Conservation (phyloP, 2,797 vertebrate species). For the Tokudaia tokunoshimensis region DNA sequence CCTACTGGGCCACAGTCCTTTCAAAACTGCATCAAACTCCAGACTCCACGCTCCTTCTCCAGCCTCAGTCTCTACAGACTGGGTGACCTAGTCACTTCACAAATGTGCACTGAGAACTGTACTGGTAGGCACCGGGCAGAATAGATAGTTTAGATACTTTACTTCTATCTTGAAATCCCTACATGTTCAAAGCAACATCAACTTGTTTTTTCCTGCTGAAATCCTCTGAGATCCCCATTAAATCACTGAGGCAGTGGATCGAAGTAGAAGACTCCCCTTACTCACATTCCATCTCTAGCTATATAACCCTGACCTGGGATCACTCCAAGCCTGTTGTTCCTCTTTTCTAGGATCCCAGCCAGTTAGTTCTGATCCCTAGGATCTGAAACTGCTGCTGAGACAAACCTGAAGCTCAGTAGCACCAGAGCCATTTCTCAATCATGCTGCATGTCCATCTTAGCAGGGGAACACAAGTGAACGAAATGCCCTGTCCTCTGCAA, state of each 20-base stretch:
- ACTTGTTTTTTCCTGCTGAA: neutral
- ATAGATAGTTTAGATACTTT: neutral
- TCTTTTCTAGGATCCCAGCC: neutral
- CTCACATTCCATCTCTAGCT: neutral
- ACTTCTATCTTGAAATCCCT: neutral
- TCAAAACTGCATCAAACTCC: neutral
- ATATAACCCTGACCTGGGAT: neutral
- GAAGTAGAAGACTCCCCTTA: neutral
- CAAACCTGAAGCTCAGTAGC: neutral
- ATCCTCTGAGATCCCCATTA: neutral
- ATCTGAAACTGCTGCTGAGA: neutral
- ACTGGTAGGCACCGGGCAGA: neutral
- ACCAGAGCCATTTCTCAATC: neutral
- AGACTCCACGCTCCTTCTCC: neutral
- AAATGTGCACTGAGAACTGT: neutral
- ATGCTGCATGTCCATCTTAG: neutral
- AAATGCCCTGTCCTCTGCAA: neutral
- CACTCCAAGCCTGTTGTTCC: neutral
- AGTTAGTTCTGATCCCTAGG: neutral
- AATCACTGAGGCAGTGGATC: neutral
- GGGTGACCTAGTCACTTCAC: neutral
- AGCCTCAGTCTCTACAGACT: neutral
- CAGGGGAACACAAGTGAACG: constrained; percentile 11
- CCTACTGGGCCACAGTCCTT: neutral
- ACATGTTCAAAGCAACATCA: neutral